Evolutionary conservation across 2,888 invertebrate species (phyloP), one percentile per base, ranked within the genome.

Genomic region (Taenaris catops): DNA sequence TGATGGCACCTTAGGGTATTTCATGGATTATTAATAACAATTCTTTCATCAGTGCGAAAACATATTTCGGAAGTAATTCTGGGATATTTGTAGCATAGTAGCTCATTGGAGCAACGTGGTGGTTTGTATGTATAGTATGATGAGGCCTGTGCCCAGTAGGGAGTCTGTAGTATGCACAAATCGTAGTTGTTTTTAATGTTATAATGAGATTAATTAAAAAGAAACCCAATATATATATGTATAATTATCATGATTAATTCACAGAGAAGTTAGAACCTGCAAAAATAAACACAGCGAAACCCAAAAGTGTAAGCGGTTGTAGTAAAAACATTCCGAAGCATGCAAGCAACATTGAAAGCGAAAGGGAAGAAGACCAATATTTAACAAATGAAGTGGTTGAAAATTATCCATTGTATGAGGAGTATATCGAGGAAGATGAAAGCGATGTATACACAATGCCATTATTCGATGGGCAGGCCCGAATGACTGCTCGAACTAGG

Each of bases 381-480:
- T 58, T 63, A 39, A 63, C 63, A 16, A 76, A 75, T 44, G 68
- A 78, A 34, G 40, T 70, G 7, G 75, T 70, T 26, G 69, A 76
- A 35, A 68, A 72, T 49, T 68, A 63, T 46, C 54, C 60, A 3
- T 37, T 51, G 10, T 60, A 60, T 53, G 56, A 60, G 38, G 80
- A 84, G 40, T 75, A 78, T 47, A 37, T 61, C 17, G 71, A 76
- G 24, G 70, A 72, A 31, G 58, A 58, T 38, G 56, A 53, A 35
- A 60, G 64, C 41, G 69, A 71, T 17, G 50, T 68, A 33, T 75
- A 75, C 35, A 69, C 72, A 36, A 69, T 67, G 45, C 86, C 86
- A 12, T 53, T 86, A 51, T 84, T 86, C 44, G 84, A 86, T 40
- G 83, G 84, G 3, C 59, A 56, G 14, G 78, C 83, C 16, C 55